Evolutionary conservation across 2,113 vertebrate species (phyloP), one percentile per base, ranked within the genome.

Genomic region (Ahaetulla prasina): DNA sequence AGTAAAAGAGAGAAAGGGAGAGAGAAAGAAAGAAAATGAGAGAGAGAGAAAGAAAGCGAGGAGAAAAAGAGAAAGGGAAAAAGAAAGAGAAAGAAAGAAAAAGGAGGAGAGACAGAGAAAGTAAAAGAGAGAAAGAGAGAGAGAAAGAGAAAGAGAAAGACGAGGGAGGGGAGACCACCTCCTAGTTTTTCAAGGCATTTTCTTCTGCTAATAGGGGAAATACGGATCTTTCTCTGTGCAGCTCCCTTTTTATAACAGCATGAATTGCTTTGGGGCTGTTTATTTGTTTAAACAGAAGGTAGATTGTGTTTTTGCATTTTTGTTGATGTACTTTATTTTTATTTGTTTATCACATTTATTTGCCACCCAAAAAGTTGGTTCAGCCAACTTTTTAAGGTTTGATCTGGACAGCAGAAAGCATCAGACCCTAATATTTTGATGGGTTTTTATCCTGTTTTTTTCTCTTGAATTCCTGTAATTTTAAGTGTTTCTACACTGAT

Each of bases 21-120:
- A 3, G 2, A 54, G 6, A 9, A 0, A 25, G 0, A 3, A 8
- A 57, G 25, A 3, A 7, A 60, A 8, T 27, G 55, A 8, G 7
- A 27, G 23, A 1, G 0, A 57, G 23, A 10, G 23, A 57, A 1
- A 54, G 18, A 20, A 18, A 3, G 52, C n/a, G n/a, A n/a, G n/a
- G n/a, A 22, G 54, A 55, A 2, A 55, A 6, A 7, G 22, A 57
- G 8, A 57, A 2, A 57, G 2, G 8, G 2, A 57, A 8, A 25
- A 25, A 57, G 2, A 25, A 8, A 57, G 2, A 22, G 5, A 55
- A 20, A 55, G 22, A 55, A 12, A 63, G 10, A 9, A 60, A 60
- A 30, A 57, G 8, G 55, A 25, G 25, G 55, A 55, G 22, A 53
- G 52, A 20, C 11, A 50, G 52, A 53, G 4, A 53, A 4, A 54